Evolutionary conservation across 2,888 invertebrate genomes (phyloP).

Genomic region (Ryuthela nishihirai): DNA sequence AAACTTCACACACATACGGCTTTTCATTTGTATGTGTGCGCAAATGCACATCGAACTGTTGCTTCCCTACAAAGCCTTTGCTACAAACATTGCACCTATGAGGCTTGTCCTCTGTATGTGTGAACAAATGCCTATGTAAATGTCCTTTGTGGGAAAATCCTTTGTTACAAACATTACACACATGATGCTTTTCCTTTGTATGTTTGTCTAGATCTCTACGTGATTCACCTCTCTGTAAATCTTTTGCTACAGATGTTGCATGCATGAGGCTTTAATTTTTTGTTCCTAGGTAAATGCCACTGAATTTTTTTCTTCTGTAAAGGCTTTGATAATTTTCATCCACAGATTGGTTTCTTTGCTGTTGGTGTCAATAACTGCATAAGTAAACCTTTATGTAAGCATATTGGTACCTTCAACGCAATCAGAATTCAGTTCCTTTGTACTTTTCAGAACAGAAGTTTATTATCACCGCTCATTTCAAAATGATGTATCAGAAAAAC

Average conservation of each 20-base stretch:
- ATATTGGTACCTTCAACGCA: no score
- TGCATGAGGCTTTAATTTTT: neutral
- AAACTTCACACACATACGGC: neutral
- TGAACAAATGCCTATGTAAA: neutral
- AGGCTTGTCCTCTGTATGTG: neutral
- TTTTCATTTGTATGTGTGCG: neutral
- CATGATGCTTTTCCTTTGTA: neutral
- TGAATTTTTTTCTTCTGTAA: neutral
- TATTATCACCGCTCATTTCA: no score
- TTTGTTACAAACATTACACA: neutral
- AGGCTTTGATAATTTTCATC: no score
- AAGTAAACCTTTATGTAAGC: no score
- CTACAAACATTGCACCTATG: neutral
- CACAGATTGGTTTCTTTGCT: no score
- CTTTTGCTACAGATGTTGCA: neutral
- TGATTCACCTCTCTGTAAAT: neutral
- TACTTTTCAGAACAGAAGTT: no score
- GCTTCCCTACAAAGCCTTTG: neutral
- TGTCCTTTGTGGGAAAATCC: neutral
- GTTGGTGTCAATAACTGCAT: no score
- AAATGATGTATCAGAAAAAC: no score
- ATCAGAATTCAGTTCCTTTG: no score
- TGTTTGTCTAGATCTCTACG: neutral
- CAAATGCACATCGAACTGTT: neutral
- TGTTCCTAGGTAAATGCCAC: neutral